Conservation (phyloP, 2,113 vertebrate genomes). For the Nycticorax nycticorax region DNA sequence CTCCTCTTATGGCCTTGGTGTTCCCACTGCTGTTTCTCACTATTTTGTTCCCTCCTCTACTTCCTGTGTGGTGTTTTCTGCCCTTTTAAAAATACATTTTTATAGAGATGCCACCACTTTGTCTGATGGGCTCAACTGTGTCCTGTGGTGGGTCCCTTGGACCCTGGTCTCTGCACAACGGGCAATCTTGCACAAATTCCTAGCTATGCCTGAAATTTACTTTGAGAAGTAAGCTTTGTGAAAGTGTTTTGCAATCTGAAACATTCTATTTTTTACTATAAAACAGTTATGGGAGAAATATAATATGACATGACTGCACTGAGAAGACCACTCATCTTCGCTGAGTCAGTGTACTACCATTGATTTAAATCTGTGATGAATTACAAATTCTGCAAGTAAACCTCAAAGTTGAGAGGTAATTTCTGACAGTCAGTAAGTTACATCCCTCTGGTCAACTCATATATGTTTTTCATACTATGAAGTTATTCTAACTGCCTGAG, state of each 20-base stretch:
- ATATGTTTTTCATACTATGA: not conserved
- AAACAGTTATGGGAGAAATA: not conserved
- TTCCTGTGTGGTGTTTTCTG: not conserved
- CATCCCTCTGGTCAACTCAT: not conserved
- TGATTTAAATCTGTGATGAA: not conserved
- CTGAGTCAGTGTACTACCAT: not conserved
- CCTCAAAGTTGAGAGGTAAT: not conserved
- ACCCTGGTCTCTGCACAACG: not conserved
- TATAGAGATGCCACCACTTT: not conserved
- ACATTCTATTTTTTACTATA: not conserved
- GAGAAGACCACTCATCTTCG: not conserved
- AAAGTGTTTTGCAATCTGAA: not conserved
- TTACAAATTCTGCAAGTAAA: not conserved
- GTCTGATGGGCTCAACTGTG: not conserved
- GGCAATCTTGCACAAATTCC: not conserved
- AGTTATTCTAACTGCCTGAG: not conserved
- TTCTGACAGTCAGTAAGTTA: not conserved
- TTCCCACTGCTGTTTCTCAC: not conserved
- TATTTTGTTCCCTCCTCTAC: not conserved
- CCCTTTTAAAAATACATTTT: not conserved
- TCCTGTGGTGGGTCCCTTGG: not conserved
- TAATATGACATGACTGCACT: not conserved
- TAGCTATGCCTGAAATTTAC: not conserved
- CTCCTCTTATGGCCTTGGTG: not conserved
- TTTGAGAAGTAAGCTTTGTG: not conserved